Evolutionary conservation across 2,888 invertebrate genomes (phyloP), one percentile per base, ranked within the genome.

Genomic region (Neoitamus cyanurus): DNA sequence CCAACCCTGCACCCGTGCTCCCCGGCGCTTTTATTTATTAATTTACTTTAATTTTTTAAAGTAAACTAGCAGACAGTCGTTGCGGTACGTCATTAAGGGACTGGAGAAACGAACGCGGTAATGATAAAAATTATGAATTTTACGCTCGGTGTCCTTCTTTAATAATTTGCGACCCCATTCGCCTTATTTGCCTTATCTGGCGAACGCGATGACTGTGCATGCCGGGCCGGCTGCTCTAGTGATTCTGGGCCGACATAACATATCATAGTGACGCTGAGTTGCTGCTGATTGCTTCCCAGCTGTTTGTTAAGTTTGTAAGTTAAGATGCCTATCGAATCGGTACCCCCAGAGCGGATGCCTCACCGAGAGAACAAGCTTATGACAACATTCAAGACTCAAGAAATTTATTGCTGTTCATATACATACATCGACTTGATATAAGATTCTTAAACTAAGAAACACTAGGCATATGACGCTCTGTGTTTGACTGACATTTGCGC

Each of bases 61-160:
- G 78, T 58, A 58, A 78, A 78, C 58, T 78, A 78, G 34, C 46
- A 31, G 11, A 15, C 78, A 78, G 58, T 30, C 42, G 78, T 58
- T 58, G 48, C 48, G 48, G 75, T 84, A 85, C 85, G 85, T 83
- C 84, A 84, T 83, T 73, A 84, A 75, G 13, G 70, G 25, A 84
- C 72, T 83, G 75, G 31, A 11, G 28, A 70, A 68, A 46, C 77
- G 69, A 72, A 15, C 6, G 46, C 30, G 11, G 11, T 78, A 48
- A 48, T 78, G 30, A 78, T 48, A 58, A 78, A 78, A 78, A 58
- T 48, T 78, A 58, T 48, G 31, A 78, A 78, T 78, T 78, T 78
- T 78, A 85, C 85, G 85, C 84, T 85, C 75, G 58, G 72, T 75
- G 84, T 84, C 82, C 84, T 84, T 85, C 83, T 72, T 72, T 85